Evolutionary conservation across 2,113 vertebrate genomes (phyloP), one percentile per base, ranked within the genome.

Genomic region (Pluvianellus socialis): DNA sequence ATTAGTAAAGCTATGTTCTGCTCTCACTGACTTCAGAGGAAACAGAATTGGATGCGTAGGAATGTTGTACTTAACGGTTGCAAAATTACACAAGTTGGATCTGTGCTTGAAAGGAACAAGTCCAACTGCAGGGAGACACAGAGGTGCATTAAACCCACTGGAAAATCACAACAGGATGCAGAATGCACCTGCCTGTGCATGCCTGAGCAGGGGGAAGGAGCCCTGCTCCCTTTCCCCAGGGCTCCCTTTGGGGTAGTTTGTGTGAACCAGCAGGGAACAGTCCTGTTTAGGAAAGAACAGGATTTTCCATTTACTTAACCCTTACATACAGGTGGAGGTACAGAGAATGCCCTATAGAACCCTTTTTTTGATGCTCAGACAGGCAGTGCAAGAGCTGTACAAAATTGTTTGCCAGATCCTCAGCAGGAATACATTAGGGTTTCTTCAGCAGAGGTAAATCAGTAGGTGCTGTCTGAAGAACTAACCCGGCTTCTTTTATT

Each of bases 261-360:
- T 61, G 24, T 85, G 84, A 94, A 67, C 58, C 80, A 92, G 63
- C 68, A 71, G 92, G 86, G 86, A 96, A 90, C 90, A 86, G 72
- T 88, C 68, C 65, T 75, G 40, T 52, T 94, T 35, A 56, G 58
- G 76, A 91, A 92, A 58, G 62, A 91, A n/a, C 89, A 91, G 93
- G 90, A 92, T 92, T 97, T 96, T 91, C 84, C 87, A 86, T 97
- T 88, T 92, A 44, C 92, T 92, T 89, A 87, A 92, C 84, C 66
- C 77, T 91, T 90, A 45, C 53, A 24, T 45, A 66, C 58, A 85
- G 62, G 70, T 89, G 53, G 65, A 91, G 33, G 66, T 79, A 47
- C 12, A 49, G 50, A 72, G 66, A 94, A 81, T 92, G 62, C 74
- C 62, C 86, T 59, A 2, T 11, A 65, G 61, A 79, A 67, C 35